Base-by-base conservation (phyloP, 2,113 vertebrate species). In the Symphodus melops region DNA sequence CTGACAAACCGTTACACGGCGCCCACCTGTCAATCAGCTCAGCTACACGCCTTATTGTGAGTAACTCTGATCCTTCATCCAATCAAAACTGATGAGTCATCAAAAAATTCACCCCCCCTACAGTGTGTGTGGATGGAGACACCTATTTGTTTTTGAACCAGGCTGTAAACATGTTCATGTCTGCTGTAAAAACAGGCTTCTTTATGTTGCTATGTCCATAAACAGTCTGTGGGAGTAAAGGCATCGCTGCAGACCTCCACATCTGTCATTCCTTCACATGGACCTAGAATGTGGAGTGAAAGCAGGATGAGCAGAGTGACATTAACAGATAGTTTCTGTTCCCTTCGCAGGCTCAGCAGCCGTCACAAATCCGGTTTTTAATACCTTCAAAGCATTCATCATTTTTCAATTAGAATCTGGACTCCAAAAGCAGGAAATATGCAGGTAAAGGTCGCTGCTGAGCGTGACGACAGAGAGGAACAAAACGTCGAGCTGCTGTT, bases 321-420 rank as follows among this genome's bases (percentile, higher is more conserved):
- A 72, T 68, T 55, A 72, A 42, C 9, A 57, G 44, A 57, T 20
- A 33, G 25, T 56, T 56, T 81, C 51, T 70, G 46, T 73, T 84
- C 56, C 36, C 54, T 73, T 79, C 11, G 39, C 64, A 59, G 28
- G 53, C 39, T 46, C 59, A 73, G 69, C n/a, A 58, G 56, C 76
- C 21, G 28, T 69, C 70, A 87, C 78, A 83, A 89, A 85, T 79
- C 52, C 48, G 54, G 4, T 6, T 48, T 75, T 52, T 72, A 70
- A 77, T 37, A 77, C 41, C 51, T 37, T 25, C 51, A 41, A 72
- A 81, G 62, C 68, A 65, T 78, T 88, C 57, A 82, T 87, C 87
- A 81, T 65, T 64, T 87, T 89, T 59, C 70, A 72, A 86, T 86
- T 81, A 86, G 53, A 83, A 82, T 59, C 51, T 48, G 68, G 37